These are phyloP conservation scores for Drosophila santomea DNA, from an alignment of 1,140 invertebrate genomes.

Conservation along the genomic window DNA sequence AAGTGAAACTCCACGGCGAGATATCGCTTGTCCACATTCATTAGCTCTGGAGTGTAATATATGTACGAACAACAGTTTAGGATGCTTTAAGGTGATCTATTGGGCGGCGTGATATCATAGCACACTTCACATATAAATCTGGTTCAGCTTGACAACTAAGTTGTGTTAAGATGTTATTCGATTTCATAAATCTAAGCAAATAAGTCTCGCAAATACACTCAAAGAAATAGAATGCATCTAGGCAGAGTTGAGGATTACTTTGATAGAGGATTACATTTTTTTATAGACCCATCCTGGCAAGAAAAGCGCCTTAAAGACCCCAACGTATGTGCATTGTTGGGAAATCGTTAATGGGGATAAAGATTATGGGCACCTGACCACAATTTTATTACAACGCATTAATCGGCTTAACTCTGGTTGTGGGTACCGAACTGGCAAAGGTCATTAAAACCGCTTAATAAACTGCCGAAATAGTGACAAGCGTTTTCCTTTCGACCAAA, in stretches of 20 bases:
- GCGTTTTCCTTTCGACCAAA: constrained; percentile 1
- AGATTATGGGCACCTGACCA: constrained; percentile 42
- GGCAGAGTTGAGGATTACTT: constrained; percentile 5
- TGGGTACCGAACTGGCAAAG: constrained; percentile 10
- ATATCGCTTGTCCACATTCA: constrained; percentile 11
- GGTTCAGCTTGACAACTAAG: constrained; percentile 12
- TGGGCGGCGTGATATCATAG: constrained; percentile 8
- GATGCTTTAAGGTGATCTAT: constrained; percentile 37
- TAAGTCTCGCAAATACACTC: neutral
- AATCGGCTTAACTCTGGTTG: constrained; percentile 36
- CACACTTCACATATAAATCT: constrained; percentile 22
- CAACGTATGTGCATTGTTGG: neutral
- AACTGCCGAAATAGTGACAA: constrained; percentile 1
- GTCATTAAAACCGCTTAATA: neutral
- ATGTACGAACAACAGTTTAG: constrained; percentile 7
- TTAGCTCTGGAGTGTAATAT: constrained; percentile 7
- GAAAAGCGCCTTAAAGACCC: constrained; percentile 31
- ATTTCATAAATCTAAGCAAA: neutral
- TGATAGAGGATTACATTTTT: neutral
- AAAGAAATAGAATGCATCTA: neutral
- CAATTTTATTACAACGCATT: constrained; percentile 38
- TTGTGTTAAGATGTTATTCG: constrained; percentile 12
- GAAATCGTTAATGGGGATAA: constrained; percentile 32
- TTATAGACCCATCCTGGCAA: constrained; percentile 10
- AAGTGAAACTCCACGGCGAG: constrained; percentile 3